phyloP scores from a whole-genome alignment of 2,888 invertebrate species.

The Cenopis cana region DNA sequence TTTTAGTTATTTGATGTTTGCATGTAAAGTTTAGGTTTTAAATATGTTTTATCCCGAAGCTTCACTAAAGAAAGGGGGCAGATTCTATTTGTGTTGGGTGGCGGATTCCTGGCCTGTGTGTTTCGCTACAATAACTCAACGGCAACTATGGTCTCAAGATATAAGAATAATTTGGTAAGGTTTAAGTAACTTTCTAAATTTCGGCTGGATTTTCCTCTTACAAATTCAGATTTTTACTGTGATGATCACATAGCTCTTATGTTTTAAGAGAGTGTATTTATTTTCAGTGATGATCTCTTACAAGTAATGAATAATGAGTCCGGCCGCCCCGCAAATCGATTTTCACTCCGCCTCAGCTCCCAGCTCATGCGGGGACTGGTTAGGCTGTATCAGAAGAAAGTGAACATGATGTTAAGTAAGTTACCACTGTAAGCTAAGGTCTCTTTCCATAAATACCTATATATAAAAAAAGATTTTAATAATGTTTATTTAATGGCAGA shows the following conservation, averaged over 20 bases:
- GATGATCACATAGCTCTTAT: neutral
- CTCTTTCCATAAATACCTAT: neutral
- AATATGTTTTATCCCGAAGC: conserved; percentile 77
- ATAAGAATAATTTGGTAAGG: conserved; percentile 71
- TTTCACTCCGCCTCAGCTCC: conserved; percentile 76
- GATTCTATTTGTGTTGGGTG: conserved; percentile 78
- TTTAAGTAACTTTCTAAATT: neutral
- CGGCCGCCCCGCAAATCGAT: conserved; percentile 68
- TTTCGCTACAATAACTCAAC: conserved; percentile 70
- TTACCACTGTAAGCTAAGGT: neutral
- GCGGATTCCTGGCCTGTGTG: conserved; percentile 78
- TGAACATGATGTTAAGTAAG: conserved; percentile 66
- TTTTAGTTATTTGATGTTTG: conserved; percentile 3
- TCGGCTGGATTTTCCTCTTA: no score
- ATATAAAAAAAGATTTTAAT: no score
- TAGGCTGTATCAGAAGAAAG: conserved; percentile 72
- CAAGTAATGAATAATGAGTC: conserved; percentile 74
- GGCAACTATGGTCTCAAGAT: conserved; percentile 75
- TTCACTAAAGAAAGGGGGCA: conserved; percentile 71
- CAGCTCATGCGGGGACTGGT: conserved; percentile 74
- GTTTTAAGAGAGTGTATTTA: conserved; percentile 37
- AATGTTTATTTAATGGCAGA: no score
- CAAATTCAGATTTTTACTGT: no score
- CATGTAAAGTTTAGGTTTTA: conserved; percentile 19
- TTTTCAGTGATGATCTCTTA: conserved; percentile 68